phyloP scores from a whole-genome alignment of 2,888 invertebrate genomes.

The Synanthedon andrenaeformis region DNA sequence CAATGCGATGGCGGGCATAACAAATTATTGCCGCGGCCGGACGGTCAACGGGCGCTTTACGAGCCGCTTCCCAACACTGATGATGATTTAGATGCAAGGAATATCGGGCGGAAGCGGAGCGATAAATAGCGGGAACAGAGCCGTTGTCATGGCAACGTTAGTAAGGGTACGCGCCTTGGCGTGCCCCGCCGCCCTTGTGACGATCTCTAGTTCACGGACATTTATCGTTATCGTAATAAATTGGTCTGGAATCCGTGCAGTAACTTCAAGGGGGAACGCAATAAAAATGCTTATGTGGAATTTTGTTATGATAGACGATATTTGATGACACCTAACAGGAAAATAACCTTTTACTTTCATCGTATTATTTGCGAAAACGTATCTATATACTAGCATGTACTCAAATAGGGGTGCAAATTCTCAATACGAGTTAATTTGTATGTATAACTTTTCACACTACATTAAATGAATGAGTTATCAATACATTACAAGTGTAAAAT shows the following conservation, averaged over 20 bases:
- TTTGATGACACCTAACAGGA: constrained; percentile 1
- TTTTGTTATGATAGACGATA: constrained; percentile 2
- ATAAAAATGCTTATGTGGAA: constrained; percentile 35
- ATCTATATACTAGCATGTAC: neutral
- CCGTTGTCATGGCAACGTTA: constrained; percentile 44
- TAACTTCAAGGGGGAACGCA: constrained; percentile 47
- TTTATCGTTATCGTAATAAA: constrained; percentile 66
- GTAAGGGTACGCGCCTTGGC: constrained; percentile 14
- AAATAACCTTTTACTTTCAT: neutral
- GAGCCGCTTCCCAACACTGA: constrained; percentile 55
- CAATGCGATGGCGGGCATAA: constrained; percentile 27
- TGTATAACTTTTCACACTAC: too few species aligned
- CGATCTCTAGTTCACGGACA: constrained; percentile 54
- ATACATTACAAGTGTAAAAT: too few species aligned
- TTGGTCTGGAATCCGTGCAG: constrained; percentile 58
- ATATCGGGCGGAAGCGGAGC: constrained; percentile 49
- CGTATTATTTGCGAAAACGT: neutral
- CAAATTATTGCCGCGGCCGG: constrained; percentile 35
- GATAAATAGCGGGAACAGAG: constrained; percentile 38
- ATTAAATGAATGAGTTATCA: too few species aligned
- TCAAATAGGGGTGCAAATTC: too few species aligned
- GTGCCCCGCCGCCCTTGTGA: constrained; percentile 34
- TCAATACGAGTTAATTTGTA: neutral
- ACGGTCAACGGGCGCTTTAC: constrained; percentile 60
- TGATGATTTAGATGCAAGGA: constrained; percentile 67